A percentile compares a stretch with the other conserved stretches of the same genome.
Evolutionary conservation across 2,888 invertebrate genomes (phyloP).

Genomic region (Anoplius nigerrimus): DNA sequence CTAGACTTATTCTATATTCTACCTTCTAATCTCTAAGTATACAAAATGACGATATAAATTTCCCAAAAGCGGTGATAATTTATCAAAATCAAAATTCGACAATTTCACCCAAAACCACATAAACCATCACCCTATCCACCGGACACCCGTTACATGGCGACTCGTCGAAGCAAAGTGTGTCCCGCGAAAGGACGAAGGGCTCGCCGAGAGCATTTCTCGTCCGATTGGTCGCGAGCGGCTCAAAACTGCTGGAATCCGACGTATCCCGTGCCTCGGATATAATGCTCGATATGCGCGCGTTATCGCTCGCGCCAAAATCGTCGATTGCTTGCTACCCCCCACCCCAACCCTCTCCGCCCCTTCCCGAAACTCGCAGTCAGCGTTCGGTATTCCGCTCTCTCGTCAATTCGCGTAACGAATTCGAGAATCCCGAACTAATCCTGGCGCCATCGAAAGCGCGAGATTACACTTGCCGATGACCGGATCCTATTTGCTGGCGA

Average conservation of each 20-base stretch:
- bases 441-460: conserved; percentile 35
- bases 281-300: conserved; percentile 13
- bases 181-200: conserved; percentile 13
- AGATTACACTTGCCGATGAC: neutral
- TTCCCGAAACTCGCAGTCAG: too few species aligned
- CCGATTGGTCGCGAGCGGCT: conserved; percentile 47
- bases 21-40: too few species aligned
- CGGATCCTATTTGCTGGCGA: too few species aligned
- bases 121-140: too few species aligned
- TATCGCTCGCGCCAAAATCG: conserved; percentile 40
- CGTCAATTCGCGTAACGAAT: conserved; percentile 37
- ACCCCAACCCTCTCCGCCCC: too few species aligned
- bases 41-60: too few species aligned
- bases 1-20: too few species aligned
- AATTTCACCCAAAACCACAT: too few species aligned
- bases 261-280: conserved; percentile 17
- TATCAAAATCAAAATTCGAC: too few species aligned
- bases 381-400: neutral
- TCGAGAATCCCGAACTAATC: conserved; percentile 48
- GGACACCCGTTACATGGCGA: too few species aligned
- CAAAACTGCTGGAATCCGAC: conserved; percentile 17
- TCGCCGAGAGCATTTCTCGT: conserved; percentile 44
- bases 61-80: too few species aligned
- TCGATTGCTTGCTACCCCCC: conserved; percentile 45
- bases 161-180: too few species aligned